phyloP scores from a whole-genome alignment of 2,113 vertebrate species.

The Gallinago media region DNA sequence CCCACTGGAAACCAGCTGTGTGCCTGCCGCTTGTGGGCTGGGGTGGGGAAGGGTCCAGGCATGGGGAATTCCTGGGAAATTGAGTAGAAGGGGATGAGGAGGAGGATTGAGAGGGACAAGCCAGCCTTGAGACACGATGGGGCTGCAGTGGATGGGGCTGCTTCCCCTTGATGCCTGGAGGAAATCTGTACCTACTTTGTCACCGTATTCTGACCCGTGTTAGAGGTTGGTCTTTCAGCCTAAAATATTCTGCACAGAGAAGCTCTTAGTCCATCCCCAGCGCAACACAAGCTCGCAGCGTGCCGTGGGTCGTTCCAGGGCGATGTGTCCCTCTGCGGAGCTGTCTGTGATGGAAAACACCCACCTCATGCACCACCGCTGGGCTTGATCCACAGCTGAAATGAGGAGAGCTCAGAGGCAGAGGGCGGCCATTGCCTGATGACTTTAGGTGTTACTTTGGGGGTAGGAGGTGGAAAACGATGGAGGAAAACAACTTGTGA shows the following conservation, averaged over 20 bases:
- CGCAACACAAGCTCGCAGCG: accelerated
- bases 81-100: neutral
- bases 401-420: neutral
- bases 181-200: neutral
- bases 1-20: neutral
- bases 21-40: neutral
- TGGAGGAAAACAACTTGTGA: neutral
- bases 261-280: neutral
- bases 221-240: neutral
- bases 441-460: neutral
- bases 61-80: neutral
- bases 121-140: neutral
- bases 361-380: neutral
- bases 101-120: neutral
- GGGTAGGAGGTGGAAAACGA: neutral
- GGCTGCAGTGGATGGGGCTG: neutral
- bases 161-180: neutral
- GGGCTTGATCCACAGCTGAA: neutral
- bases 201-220: neutral
- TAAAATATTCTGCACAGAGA: neutral
- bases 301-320: neutral
- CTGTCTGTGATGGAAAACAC: neutral
- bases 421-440: neutral
- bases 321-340: neutral
- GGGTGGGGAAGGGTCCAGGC: neutral